Conservation (phyloP, 2,797 vertebrate genomes). For the Cygnus olor region DNA sequence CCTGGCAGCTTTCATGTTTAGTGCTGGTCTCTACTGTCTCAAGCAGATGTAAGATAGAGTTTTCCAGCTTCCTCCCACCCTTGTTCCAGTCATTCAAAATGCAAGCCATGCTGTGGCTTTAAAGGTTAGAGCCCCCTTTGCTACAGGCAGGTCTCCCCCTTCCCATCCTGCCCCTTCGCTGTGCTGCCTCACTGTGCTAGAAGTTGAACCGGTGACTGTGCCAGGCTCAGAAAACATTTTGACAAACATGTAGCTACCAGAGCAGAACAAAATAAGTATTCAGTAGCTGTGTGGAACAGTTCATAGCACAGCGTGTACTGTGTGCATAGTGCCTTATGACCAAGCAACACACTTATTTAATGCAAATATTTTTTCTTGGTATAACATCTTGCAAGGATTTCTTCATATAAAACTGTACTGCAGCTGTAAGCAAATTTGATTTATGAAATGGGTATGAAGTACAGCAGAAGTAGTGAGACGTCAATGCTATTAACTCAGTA, state of each 20-base stretch:
- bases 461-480: neutral
- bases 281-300: neutral
- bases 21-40: neutral
- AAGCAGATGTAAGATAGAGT: neutral
- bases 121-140: neutral
- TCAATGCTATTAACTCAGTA: neutral
- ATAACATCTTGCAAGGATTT: neutral
- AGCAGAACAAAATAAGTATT: neutral
- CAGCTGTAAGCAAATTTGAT: neutral
- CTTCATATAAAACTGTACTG: neutral
- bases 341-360: neutral
- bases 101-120: neutral
- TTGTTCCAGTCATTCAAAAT: neutral
- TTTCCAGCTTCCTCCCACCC: neutral
- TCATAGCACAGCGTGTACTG: neutral
- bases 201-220: neutral
- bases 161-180: neutral
- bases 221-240: neutral
- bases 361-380: neutral
- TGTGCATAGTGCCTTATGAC: neutral
- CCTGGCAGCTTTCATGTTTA: neutral
- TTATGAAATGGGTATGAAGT: accelerated
- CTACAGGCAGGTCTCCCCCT: neutral
- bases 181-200: neutral
- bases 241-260: neutral